phyloP scores from a whole-genome alignment of 1,140 invertebrate genomes.

The Hylaeus volcanicus region DNA sequence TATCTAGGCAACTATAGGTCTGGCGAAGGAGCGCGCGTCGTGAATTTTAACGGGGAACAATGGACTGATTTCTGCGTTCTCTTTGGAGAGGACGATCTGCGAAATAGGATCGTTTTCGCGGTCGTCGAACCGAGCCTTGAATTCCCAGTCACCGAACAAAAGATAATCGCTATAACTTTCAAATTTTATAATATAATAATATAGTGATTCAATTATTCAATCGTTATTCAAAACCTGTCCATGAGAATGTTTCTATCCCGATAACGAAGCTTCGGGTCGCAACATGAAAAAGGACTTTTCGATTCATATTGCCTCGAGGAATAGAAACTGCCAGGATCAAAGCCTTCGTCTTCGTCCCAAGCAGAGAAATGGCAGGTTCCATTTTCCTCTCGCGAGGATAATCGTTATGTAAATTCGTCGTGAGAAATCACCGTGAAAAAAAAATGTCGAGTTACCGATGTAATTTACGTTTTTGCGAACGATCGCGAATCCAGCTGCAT shows the following conservation, averaged over 20 bases:
- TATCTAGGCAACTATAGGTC: constrained; percentile 39
- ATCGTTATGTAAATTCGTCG: background rate
- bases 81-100: background rate
- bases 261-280: too few species aligned
- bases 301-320: too few species aligned
- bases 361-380: background rate
- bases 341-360: too few species aligned
- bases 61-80: constrained; percentile 30
- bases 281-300: too few species aligned
- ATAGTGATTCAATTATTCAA: too few species aligned
- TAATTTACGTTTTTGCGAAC: constrained; percentile 17
- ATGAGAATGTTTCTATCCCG: too few species aligned
- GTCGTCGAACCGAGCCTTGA: constrained; percentile 23
- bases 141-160: background rate
- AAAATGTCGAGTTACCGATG: background rate
- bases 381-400: background rate
- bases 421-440: background rate
- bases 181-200: too few species aligned
- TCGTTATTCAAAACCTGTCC: too few species aligned
- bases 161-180: too few species aligned
- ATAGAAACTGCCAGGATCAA: too few species aligned
- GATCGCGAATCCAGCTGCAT: constrained; percentile 46
- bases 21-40: background rate
- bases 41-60: constrained; percentile 29
- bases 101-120: constrained; percentile 32